Evolutionary conservation across 2,797 vertebrate species (phyloP).

Genomic region (Vultur gryphus): DNA sequence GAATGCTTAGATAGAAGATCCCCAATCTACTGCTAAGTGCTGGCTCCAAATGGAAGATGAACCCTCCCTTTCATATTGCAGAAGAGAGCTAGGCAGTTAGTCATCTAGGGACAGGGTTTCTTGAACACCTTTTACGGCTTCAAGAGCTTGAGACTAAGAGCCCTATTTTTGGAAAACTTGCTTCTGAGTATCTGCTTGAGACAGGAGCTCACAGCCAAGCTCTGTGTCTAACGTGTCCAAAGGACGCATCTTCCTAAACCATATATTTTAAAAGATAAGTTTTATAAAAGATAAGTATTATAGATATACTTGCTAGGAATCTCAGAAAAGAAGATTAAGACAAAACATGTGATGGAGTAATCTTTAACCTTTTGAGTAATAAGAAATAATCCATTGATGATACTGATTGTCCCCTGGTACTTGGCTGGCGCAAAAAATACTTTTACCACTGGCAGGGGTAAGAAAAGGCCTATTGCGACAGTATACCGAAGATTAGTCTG

Average conservation of each 20-base stretch:
- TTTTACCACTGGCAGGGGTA: neutral
- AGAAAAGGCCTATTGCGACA: neutral
- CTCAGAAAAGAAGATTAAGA: neutral
- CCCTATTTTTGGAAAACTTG: neutral
- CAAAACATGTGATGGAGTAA: neutral
- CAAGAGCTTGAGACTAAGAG: neutral
- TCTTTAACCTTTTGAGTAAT: neutral
- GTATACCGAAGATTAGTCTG: neutral
- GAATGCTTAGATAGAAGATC: neutral
- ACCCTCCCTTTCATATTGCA: neutral
- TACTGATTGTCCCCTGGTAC: neutral
- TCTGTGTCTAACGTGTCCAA: neutral
- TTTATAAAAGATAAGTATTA: neutral
- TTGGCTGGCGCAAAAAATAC: neutral
- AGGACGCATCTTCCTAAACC: neutral
- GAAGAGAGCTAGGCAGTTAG: neutral
- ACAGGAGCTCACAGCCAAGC: neutral
- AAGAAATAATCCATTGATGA: neutral
- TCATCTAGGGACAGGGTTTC: neutral
- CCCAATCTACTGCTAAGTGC: neutral
- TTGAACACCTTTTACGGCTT: neutral
- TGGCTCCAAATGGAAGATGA: neutral
- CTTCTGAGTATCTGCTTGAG: neutral
- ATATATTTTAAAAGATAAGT: neutral
- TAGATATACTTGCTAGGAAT: neutral